Evolutionary conservation across 2,888 invertebrate species (phyloP).

Genomic region (Drosophila ezoana): DNA sequence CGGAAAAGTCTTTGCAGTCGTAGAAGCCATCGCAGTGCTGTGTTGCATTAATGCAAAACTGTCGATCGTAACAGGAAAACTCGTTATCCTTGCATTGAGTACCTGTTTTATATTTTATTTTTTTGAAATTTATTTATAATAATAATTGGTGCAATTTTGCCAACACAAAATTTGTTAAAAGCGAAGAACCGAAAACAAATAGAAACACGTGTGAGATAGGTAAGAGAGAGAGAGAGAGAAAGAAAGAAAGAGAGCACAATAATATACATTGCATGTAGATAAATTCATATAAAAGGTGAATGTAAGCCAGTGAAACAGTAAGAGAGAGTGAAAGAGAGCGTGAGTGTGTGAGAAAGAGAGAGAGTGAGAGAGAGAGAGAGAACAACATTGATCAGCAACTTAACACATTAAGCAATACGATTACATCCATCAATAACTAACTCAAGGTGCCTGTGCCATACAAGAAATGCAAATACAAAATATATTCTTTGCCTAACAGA

Average conservation of each 20-base stretch:
- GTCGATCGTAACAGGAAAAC: constrained; percentile 90
- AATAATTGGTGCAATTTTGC: constrained; percentile 37
- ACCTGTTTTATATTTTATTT: constrained; percentile 64
- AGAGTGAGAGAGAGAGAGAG: constrained; percentile 10
- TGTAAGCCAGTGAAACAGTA: constrained; percentile 27
- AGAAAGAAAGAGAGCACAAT: constrained; percentile 13
- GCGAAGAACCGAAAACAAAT: constrained; percentile 24
- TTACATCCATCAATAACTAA: constrained; percentile 6
- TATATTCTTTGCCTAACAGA: neutral
- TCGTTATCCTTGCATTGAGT: constrained; percentile 87
- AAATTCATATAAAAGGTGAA: constrained; percentile 8
- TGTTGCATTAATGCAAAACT: constrained; percentile 90
- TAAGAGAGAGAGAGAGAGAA: constrained; percentile 10
- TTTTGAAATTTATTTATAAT: constrained; percentile 6
- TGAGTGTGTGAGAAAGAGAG: constrained; percentile 6
- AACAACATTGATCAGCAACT: constrained; percentile 26
- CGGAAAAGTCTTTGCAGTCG: constrained; percentile 96
- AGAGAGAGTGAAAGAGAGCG: constrained; percentile 1
- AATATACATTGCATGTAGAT: constrained; percentile 21
- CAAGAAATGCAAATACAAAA: neutral
- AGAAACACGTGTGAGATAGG: constrained; percentile 42
- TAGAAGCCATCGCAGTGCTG: constrained; percentile 95
- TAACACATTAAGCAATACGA: constrained; percentile 20
- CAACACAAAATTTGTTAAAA: constrained; percentile 37
- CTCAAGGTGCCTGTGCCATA: constrained; percentile 35